phyloP scores from a whole-genome alignment of 2,888 invertebrate genomes.

The Rhagonycha fulva region DNA sequence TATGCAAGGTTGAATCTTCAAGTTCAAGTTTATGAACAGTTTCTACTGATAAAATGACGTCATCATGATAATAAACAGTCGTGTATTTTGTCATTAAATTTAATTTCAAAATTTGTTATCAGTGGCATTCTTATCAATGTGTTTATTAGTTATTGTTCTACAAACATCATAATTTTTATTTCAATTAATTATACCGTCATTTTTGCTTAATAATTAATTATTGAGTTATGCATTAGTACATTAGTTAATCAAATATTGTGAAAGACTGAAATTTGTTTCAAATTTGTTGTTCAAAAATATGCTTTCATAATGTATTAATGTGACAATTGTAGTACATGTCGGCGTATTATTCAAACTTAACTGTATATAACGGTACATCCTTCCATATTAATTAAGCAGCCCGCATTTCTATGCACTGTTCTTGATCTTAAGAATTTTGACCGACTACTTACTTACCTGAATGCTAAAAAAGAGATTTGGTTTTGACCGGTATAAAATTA shows the following conservation, averaged over 20 bases:
- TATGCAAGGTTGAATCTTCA: neutral
- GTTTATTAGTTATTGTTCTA: neutral
- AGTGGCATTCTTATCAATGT: neutral
- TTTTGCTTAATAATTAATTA: neutral
- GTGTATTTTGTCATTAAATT: neutral
- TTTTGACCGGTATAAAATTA: neutral
- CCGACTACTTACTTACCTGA: neutral
- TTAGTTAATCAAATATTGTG: neutral
- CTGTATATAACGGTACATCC: conserved; percentile 21
- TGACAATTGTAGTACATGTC: conserved; percentile 15
- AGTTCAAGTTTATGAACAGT: neutral
- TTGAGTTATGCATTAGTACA: neutral
- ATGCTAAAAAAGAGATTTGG: neutral
- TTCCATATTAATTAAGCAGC: conserved; percentile 7
- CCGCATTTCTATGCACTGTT: neutral
- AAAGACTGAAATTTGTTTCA: neutral
- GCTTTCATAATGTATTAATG: neutral
- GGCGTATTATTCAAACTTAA: conserved; percentile 15
- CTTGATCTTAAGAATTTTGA: neutral
- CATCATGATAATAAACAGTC: neutral
- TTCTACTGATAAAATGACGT: neutral
- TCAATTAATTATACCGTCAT: neutral
- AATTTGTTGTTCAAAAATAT: neutral
- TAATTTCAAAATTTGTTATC: neutral
- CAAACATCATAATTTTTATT: neutral